Base-by-base conservation (phyloP, 2,888 invertebrate genomes). In the Dasysyrphus tricinctus region DNA sequence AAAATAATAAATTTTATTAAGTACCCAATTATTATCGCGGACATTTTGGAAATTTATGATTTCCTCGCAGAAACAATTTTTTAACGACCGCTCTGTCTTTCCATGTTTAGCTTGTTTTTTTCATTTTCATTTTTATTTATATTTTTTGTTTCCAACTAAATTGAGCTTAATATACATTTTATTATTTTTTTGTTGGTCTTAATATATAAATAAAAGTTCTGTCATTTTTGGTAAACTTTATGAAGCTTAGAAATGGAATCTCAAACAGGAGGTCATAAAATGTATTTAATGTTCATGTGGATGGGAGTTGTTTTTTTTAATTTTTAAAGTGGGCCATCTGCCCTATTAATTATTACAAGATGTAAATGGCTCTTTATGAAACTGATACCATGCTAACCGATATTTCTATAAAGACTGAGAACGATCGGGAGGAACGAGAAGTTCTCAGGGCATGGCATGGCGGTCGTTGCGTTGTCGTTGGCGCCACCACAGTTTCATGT, bases 1-100 rank as follows among this genome's bases (percentile, higher is more conserved):
- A 86, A 86, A 82, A 86, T 86, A 86, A 86, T 86, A 86, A 86
- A 86, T 86, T 86, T 86, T 86, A 82, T 86, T 86, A 86, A 86
- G 86, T 86, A 86, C 75, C 86, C 86, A 86, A 86, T 86, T 86
- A 86, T 86, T 86, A 86, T 86, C 86, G 82, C 82, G 82, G 86
- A 86, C 86, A 86, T 86, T 86, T 75, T 57, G 82, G 74, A 82
- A 82, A 86, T 86, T 86, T 86, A 86, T 86, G 70, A 82, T 79
- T 86, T 86, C 86, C 86, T 78, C 78, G 69, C 81, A 75, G 82
- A 75, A 86, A 78, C 69, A 65, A 70, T 76, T 76, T 84, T 84
- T 84, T 80, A 81, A 69, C 69, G 81, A 81, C 70, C 72, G 61
- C 75, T 72, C 74, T 75, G 78, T 79, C 78, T 59, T 73, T 69